A percentile compares a stretch with the other conserved stretches of the same genome.
Evolutionary conservation across 2,113 vertebrate species (phyloP).

Genomic region (Sander lucioperca): DNA sequence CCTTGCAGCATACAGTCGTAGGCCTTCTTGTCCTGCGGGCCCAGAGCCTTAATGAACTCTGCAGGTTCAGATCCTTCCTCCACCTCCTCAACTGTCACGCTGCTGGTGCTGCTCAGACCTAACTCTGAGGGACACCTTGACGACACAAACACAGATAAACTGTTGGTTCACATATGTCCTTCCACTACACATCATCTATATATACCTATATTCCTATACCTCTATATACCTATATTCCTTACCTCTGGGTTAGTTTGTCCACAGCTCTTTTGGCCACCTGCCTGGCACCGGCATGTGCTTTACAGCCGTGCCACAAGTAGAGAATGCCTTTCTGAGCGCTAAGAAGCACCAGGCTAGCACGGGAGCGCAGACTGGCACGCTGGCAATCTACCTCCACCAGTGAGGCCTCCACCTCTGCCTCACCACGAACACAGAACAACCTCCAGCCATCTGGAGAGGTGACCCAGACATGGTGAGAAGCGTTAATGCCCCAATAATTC

Average conservation of each 20-base stretch:
- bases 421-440: constrained; percentile 84
- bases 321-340: constrained; percentile 67
- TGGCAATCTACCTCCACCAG: constrained; percentile 84
- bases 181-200: neutral
- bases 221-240: constrained; percentile 3
- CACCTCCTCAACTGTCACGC: constrained; percentile 79
- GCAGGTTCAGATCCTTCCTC: constrained; percentile 83
- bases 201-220: constrained; percentile 53
- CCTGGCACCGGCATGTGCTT: constrained; percentile 70
- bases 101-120: constrained; percentile 75
- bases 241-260: constrained; percentile 78
- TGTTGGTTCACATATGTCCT: neutral
- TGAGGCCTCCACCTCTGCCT: constrained; percentile 77
- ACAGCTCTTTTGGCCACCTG: constrained; percentile 81
- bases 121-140: constrained; percentile 80
- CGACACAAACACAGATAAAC: neutral
- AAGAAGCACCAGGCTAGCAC: constrained; percentile 81
- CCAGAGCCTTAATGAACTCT: constrained; percentile 79
- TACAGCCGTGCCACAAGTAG: constrained; percentile 86
- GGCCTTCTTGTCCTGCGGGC: constrained; percentile 79
- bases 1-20: constrained; percentile 89
- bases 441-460: constrained; percentile 75
- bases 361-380: constrained; percentile 82
- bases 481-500: neutral
- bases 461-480: neutral